A percentile compares a stretch with the other conserved stretches of the same genome.
Evolutionary conservation across 2,797 vertebrate species (phyloP).

Genomic region (Scarus forsteni): DNA sequence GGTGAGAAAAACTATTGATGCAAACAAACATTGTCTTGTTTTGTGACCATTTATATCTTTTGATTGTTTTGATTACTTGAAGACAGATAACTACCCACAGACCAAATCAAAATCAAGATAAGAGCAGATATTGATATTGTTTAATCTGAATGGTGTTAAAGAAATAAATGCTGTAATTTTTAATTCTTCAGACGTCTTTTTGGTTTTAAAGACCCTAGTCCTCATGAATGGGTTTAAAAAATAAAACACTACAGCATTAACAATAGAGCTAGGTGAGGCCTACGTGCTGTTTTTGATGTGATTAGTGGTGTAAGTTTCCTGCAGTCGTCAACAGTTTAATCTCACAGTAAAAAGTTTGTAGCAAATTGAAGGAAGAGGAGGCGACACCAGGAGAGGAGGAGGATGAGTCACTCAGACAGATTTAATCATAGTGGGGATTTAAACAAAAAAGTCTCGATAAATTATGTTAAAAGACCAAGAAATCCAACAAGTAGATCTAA

Average conservation of each 20-base stretch:
- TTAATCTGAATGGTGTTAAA: too few species aligned
- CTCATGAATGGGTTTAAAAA: too few species aligned
- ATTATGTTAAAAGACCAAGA: not conserved
- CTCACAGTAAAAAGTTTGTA: not conserved
- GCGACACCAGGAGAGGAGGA: conserved; percentile 3
- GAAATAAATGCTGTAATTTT: not conserved
- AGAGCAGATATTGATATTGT: too few species aligned
- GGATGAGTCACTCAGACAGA: not conserved
- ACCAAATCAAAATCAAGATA: too few species aligned
- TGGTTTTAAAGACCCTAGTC: too few species aligned
- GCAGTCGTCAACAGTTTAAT: not conserved
- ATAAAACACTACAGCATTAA: not conserved
- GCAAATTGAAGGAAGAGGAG: conserved; percentile 1
- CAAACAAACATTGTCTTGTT: too few species aligned
- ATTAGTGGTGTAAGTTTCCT: not conserved
- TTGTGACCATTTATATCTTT: too few species aligned
- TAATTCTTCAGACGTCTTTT: not conserved
- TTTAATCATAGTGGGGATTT: too few species aligned
- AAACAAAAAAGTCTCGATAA: not conserved
- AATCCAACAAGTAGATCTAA: not conserved
- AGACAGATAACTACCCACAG: too few species aligned
- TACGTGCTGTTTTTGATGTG: not conserved
- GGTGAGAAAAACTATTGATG: too few species aligned
- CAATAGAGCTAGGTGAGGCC: not conserved
- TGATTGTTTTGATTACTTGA: too few species aligned